Evolutionary conservation across 2,888 invertebrate genomes (phyloP).

Genomic region (Thelaira solivaga): DNA sequence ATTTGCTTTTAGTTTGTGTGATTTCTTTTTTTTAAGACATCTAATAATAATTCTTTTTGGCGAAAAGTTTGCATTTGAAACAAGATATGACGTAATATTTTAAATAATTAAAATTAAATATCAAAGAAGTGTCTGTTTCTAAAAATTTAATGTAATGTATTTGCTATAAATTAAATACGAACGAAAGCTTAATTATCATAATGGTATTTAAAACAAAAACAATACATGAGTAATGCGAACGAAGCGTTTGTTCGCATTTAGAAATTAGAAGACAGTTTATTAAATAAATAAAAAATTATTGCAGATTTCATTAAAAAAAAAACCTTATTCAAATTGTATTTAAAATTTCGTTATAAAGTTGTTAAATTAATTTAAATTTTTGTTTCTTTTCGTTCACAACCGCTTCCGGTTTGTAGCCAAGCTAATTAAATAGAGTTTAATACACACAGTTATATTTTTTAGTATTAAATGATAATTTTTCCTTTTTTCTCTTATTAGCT

Average conservation of each 20-base stretch:
- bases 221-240: no score
- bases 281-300: no score
- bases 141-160: not conserved
- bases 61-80: not conserved
- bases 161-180: not conserved
- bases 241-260: no score
- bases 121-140: not conserved
- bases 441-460: slow-evolving; percentile 9
- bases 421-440: not conserved
- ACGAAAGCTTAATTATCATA: no score
- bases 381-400: slow-evolving; percentile 8
- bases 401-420: slow-evolving; percentile 2
- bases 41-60: not conserved
- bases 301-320: no score
- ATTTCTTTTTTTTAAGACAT: not conserved
- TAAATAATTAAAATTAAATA: not conserved
- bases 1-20: not conserved
- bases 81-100: not conserved
- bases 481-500: not conserved
- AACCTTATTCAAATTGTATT: no score
- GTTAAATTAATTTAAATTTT: not conserved
- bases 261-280: no score
- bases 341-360: no score
- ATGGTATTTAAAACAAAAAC: no score
- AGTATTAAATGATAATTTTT: not conserved